Evolutionary conservation across 1,140 invertebrate genomes (phyloP).

Genomic region (Drosophila miranda): DNA sequence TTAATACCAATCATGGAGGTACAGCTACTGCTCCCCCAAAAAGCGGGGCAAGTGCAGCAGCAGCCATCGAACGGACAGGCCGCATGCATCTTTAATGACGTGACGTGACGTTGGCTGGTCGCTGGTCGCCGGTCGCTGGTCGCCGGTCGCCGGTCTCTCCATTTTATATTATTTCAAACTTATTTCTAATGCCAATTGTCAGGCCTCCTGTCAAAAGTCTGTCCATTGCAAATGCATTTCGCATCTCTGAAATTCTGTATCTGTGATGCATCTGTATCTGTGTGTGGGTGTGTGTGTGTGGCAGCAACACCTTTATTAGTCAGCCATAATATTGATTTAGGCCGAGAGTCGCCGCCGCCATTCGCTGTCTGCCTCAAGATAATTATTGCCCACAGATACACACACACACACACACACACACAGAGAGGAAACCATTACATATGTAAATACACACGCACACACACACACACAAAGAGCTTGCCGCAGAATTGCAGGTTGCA

Average conservation of each 20-base stretch:
- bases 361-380: constrained; percentile 65
- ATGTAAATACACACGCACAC: constrained; percentile 43
- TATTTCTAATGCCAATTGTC: constrained; percentile 48
- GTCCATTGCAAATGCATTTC: constrained; percentile 31
- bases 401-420: constrained; percentile 5
- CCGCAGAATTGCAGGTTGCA: neutral
- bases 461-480: neutral
- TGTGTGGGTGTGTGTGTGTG: constrained; percentile 15
- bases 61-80: neutral
- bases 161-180: constrained; percentile 45
- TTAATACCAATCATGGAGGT: constrained; percentile 51
- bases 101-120: neutral
- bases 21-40: neutral
- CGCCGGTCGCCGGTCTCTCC: neutral
- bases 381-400: constrained; percentile 57
- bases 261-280: constrained; percentile 11
- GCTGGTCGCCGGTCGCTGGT: no score
- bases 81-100: constrained; percentile 13
- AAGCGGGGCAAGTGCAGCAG: no score
- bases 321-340: constrained; percentile 77
- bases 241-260: constrained; percentile 19
- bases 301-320: constrained; percentile 60
- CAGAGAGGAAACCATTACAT: constrained; percentile 40
- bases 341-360: constrained; percentile 39
- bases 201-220: constrained; percentile 34